Evolutionary conservation across 2,797 vertebrate species (phyloP).

Genomic region (Oreochromis grahami): DNA sequence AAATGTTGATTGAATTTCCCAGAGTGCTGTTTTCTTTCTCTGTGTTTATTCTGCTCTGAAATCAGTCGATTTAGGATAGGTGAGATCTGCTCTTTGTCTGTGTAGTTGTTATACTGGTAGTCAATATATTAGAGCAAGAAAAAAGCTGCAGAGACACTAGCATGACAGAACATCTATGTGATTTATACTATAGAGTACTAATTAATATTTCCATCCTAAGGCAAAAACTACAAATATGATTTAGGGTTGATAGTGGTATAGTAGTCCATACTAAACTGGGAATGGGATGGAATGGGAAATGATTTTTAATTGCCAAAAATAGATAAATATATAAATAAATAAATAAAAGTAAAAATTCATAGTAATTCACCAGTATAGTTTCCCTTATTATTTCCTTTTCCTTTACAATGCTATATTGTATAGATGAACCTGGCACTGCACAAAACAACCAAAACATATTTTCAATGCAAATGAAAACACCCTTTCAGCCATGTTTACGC

Average conservation of each 20-base stretch:
- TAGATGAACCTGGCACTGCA: not conserved
- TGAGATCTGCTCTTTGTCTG: not conserved
- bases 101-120: not conserved
- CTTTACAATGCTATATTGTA: not conserved
- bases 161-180: not conserved
- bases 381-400: not conserved
- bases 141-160: not conserved
- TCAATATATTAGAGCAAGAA: not conserved
- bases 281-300: not conserved
- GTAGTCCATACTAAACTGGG: not conserved
- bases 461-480: not conserved
- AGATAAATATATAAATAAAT: not conserved
- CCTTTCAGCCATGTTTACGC: not conserved
- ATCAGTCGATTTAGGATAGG: not conserved
- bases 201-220: not conserved
- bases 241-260: not conserved
- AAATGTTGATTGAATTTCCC: slow-evolving; percentile 41
- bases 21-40: not conserved
- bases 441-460: not conserved
- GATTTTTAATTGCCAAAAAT: not conserved
- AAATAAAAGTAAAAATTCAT: not conserved
- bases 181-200: not conserved
- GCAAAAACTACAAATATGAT: not conserved
- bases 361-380: not conserved
- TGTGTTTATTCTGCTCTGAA: not conserved